Conservation (phyloP, 2,888 invertebrate species). For the Chorisops tibialis region DNA sequence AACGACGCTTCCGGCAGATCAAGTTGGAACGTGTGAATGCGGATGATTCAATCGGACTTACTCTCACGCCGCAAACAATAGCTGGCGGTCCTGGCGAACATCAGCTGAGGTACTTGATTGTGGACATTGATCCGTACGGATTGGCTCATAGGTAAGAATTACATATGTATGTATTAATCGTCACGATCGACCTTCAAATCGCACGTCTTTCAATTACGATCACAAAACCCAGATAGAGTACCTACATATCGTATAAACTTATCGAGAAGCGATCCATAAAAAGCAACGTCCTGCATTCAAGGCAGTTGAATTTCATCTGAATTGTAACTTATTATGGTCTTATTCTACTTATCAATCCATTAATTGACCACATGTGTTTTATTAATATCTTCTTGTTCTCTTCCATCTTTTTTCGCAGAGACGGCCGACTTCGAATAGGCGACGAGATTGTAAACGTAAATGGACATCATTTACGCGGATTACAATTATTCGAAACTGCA, state of each 20-base stretch:
- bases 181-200: background rate
- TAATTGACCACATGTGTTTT: too few relatives aligned
- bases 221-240: too few relatives aligned
- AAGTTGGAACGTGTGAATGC: slow-evolving; percentile 64
- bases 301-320: too few relatives aligned
- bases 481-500: slow-evolving; percentile 65
- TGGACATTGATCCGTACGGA: slow-evolving; percentile 63
- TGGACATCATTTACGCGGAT: slow-evolving; percentile 72
- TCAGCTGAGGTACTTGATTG: slow-evolving; percentile 62
- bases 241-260: background rate
- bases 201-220: background rate
- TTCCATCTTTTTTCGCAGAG: slow-evolving; percentile 56
- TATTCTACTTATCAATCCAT: too few relatives aligned
- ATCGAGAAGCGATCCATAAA: too few relatives aligned
- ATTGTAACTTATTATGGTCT: too few relatives aligned
- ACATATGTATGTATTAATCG: background rate
- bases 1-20: slow-evolving; percentile 62
- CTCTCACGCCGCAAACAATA: slow-evolving; percentile 65
- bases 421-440: slow-evolving; percentile 76
- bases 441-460: slow-evolving; percentile 90
- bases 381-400: background rate
- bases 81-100: slow-evolving; percentile 51
- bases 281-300: too few relatives aligned
- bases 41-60: slow-evolving; percentile 68
- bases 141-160: slow-evolving; percentile 59